A percentile compares a stretch with the other conserved stretches of the same genome.
These are phyloP conservation scores for Cardiocondyla obscurior DNA, from an alignment of 1,140 invertebrate species.

Conservation along the genomic window DNA sequence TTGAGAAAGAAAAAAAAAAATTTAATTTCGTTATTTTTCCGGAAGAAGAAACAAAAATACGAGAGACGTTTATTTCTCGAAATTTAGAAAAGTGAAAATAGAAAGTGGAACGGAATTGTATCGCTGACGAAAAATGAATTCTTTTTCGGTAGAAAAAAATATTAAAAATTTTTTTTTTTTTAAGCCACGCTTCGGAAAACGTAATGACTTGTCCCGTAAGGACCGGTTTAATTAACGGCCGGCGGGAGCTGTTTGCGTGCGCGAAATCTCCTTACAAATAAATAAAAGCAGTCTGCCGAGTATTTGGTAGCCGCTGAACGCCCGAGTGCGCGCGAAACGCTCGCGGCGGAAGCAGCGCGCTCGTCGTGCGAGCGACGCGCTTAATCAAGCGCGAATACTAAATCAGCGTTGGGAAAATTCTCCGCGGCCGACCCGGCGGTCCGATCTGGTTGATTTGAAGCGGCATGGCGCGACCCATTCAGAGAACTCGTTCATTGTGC, in stretches of 20 bases:
- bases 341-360: neutral
- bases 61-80: neutral
- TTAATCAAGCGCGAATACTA: slow-evolving; percentile 45
- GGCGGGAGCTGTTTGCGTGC: neutral
- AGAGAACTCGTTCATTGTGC: slow-evolving; percentile 58
- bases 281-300: neutral
- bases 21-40: neutral
- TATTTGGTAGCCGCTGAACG: neutral
- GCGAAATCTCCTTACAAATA: slow-evolving; percentile 13
- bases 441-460: slow-evolving; percentile 29
- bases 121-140: neutral
- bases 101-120: neutral
- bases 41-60: neutral
- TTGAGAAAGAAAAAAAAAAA: no score
- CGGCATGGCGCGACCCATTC: slow-evolving; percentile 13
- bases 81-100: neutral
- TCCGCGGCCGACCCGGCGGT: neutral
- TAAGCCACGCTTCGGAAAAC: neutral
- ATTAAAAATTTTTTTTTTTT: neutral
- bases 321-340: slow-evolving; percentile 18
- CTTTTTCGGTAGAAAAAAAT: neutral
- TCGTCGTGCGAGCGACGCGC: slow-evolving; percentile 20
- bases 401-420: slow-evolving; percentile 42
- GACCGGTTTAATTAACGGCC: neutral
- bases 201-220: neutral